phyloP scores from a whole-genome alignment of 37 sponge, comb jelly and placozoan genomes.

The Agelas oroides region DNA sequence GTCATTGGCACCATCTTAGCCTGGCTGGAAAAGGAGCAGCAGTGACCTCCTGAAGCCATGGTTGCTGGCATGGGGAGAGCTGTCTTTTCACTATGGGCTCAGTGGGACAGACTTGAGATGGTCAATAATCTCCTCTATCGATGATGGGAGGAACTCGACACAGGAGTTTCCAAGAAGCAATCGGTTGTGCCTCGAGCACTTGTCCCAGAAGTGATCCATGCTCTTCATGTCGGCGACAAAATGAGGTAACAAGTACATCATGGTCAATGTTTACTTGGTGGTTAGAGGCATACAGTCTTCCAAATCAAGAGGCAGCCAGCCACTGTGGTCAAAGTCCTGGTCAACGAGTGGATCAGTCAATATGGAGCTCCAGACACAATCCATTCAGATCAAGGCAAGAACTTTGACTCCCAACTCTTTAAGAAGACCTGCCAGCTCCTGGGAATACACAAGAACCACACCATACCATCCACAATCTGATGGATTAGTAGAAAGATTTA shows the following conservation, averaged over 20 bases:
- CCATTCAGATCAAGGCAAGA: no score
- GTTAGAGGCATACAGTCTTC: neutral
- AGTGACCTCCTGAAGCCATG: no score
- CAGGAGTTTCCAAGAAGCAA: constrained; percentile 5
- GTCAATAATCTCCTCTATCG: constrained; percentile 18
- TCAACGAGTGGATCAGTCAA: neutral
- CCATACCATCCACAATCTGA: constrained; percentile 4
- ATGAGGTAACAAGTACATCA: no score
- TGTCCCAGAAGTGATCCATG: neutral
- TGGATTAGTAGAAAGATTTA: constrained; percentile 59
- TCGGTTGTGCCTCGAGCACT: constrained; percentile 24
- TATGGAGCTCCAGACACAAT: no score
- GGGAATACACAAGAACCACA: neutral
- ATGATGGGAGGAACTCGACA: constrained; percentile 6
- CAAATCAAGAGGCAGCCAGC: neutral
- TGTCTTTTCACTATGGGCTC: no score
- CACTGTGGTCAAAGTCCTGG: neutral
- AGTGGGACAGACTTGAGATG: no score
- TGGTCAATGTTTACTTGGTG: neutral
- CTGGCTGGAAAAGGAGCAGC: no score
- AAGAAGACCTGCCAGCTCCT: neutral
- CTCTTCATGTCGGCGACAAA: neutral
- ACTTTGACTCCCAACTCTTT: neutral
- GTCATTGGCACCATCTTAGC: no score
- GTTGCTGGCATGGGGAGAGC: no score